Evolutionary conservation across 2,797 vertebrate genomes (phyloP), one percentile per base, ranked within the genome.

Genomic region (Varecia variegata): DNA sequence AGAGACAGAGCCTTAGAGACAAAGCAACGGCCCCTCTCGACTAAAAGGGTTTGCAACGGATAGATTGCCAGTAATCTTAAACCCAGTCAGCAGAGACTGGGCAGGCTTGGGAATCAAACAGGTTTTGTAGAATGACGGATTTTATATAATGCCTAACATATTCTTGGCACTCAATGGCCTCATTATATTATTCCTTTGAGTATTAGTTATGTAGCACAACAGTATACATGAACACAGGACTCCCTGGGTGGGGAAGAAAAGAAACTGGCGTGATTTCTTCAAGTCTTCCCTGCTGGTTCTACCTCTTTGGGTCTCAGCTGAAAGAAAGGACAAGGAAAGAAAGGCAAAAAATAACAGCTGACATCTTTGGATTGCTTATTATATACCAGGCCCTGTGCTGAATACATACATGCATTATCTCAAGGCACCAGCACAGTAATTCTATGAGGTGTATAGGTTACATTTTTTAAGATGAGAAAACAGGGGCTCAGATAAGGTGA

Each of bases 1-100:
- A 68, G 62, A 95, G 70, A 84, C 58, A 67, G 93, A 83, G 67
- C 92, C 82, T 92, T 90, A 76, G 94, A 95, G 93, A 93, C 77
- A 73, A 88, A 93, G 70, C 45, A 47, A 18, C 73, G 47, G 54
- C 15, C 74, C 68, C 73, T 95, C 35, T 84, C 74, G 73, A 83
- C 92, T 71, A 52, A 90, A 86, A 68, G 12, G 40, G 23, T 70
- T 88, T 96, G 81, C 38, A 77, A 62, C 56, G 65, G 79, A 89
- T 95, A 40, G 56, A 79, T 73, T 80, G 70, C 58, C 73, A 35
- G 35, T 90, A 80, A 89, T 80, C 85, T 91, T 92, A 96, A 88
- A 95, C 56, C 71, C 3, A 4, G 79, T 80, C 74, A 32, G 47
- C 83, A 92, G 88, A 96, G 93, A 32, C 35, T 23, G 45, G 52